Conservation (phyloP, 1,140 invertebrate species). For the Monochamus saltuarius region DNA sequence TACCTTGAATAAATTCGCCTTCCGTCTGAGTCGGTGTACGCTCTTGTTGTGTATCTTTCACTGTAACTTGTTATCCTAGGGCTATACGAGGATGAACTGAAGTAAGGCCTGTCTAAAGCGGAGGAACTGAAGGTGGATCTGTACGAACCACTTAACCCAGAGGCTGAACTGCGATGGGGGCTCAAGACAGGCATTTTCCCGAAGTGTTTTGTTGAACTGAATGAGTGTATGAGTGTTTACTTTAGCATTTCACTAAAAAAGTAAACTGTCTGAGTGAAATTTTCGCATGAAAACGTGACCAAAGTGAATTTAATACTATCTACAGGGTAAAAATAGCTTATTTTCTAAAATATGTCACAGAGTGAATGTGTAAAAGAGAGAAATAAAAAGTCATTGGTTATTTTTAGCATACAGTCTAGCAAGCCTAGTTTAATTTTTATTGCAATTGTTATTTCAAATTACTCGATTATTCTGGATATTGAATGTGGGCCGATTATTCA, state of each 20-base stretch:
- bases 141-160: slow-evolving; percentile 53
- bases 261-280: too few species aligned
- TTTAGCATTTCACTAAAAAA: slow-evolving; percentile 21
- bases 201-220: neutral
- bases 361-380: neutral
- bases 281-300: slow-evolving; percentile 1
- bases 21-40: slow-evolving; percentile 51
- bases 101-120: slow-evolving; percentile 57
- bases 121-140: slow-evolving; percentile 54
- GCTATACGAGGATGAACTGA: slow-evolving; percentile 53
- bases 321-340: slow-evolving; percentile 20
- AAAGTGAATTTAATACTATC: neutral
- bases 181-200: slow-evolving; percentile 59
- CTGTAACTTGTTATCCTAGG: slow-evolving; percentile 53
- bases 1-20: slow-evolving; percentile 46
- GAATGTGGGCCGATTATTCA: too few species aligned
- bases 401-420: slow-evolving; percentile 15
- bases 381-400: slow-evolving; percentile 16
- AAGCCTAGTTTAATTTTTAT: neutral
- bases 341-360: slow-evolving; percentile 20
- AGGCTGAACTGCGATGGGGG: slow-evolving; percentile 53
- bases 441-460: slow-evolving; percentile 12
- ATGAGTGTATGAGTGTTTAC: slow-evolving; percentile 1
- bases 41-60: slow-evolving; percentile 53
- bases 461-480: neutral